Conservation (phyloP, 2,888 invertebrate species). For the Pilophorus perplexus region DNA sequence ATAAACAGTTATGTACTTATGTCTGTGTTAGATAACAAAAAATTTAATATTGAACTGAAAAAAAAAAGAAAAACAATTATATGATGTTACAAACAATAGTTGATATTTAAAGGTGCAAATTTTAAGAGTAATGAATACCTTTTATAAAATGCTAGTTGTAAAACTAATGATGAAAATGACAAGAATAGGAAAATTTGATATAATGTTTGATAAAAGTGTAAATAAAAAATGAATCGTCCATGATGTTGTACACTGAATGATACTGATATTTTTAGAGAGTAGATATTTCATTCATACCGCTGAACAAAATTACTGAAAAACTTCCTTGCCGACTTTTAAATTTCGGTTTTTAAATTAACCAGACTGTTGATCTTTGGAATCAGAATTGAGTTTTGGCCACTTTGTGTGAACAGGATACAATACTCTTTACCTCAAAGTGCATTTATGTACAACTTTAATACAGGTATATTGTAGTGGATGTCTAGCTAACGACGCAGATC, state of each 20-base stretch:
- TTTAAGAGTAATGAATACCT: slow-evolving; percentile 35
- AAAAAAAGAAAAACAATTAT: slow-evolving; percentile 32
- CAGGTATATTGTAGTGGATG: slow-evolving; percentile 42
- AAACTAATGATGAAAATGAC: slow-evolving; percentile 14
- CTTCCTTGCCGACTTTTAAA: slow-evolving; percentile 13
- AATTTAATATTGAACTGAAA: slow-evolving; percentile 37
- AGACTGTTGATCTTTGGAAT: background rate
- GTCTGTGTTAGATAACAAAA: slow-evolving; percentile 41
- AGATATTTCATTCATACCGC: background rate
- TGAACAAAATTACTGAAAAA: background rate
- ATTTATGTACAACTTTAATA: slow-evolving; percentile 47
- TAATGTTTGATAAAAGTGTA: slow-evolving; percentile 42
- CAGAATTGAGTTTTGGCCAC: background rate
- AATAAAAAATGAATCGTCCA: slow-evolving; percentile 46
- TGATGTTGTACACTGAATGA: slow-evolving; percentile 38
- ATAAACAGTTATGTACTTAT: slow-evolving; percentile 43
- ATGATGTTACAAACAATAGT: slow-evolving; percentile 42
- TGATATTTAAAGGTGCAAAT: slow-evolving; percentile 38
- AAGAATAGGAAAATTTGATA: slow-evolving; percentile 37
- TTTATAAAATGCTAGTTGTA: slow-evolving; percentile 25
- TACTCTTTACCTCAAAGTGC: slow-evolving; percentile 46
- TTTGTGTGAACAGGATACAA: slow-evolving; percentile 14
- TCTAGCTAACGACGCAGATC: slow-evolving; percentile 9
- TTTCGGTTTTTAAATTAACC: background rate
- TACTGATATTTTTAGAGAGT: slow-evolving; percentile 22